Conservation (phyloP, 2,797 vertebrate genomes). For the Lacerta agilis region DNA sequence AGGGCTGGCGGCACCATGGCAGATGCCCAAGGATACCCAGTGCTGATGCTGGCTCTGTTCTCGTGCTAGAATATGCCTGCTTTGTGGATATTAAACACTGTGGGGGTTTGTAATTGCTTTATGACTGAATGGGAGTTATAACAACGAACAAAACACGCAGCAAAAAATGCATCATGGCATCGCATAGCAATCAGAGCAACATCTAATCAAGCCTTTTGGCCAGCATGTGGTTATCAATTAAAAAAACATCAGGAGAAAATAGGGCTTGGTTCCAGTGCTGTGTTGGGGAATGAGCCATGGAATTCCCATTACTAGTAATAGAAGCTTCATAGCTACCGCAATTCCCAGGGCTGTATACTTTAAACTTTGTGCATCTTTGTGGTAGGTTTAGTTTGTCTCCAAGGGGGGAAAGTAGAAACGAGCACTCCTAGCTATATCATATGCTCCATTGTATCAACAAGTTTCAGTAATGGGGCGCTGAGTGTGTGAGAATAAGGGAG, state of each 20-base stretch:
- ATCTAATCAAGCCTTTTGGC: constrained; percentile 3
- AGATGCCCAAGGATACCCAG: not conserved
- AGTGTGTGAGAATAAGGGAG: not conserved
- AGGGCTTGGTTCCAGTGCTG: not conserved
- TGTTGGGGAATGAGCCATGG: not conserved
- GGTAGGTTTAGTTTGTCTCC: not conserved
- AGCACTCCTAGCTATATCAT: not conserved
- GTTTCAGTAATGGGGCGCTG: not conserved
- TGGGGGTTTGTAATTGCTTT: not conserved
- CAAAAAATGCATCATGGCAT: constrained; percentile 14
- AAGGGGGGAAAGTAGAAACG: not conserved
- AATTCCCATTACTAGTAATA: constrained; percentile 30
- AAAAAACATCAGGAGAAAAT: constrained; percentile 30
- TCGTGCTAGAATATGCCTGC: not conserved
- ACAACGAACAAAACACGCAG: not conserved
- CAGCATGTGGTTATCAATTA: not conserved
- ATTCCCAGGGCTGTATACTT: constrained; percentile 10
- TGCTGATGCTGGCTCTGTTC: not conserved
- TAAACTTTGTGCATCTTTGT: constrained; percentile 12
- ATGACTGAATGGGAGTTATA: constrained; percentile 27
- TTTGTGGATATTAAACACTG: not conserved
- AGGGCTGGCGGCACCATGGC: too few species aligned
- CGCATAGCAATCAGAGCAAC: not conserved
- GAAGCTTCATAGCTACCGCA: not conserved
- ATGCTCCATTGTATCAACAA: constrained; percentile 24